These are phyloP conservation scores for Heterochromis multidens DNA, from an alignment of 2,113 vertebrate genomes.

Conservation along the genomic window DNA sequence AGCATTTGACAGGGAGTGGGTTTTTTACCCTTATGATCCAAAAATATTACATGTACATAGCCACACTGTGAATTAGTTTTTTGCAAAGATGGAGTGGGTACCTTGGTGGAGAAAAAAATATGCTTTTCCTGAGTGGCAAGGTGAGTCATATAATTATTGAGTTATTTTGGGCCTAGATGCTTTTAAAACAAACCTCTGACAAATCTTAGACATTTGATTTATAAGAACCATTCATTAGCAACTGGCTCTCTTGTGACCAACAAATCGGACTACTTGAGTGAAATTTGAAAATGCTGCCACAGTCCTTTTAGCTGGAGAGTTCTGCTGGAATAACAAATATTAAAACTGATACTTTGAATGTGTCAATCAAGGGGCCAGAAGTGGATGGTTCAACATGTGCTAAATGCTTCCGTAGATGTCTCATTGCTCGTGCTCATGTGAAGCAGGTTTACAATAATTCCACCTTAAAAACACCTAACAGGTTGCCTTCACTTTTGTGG, in stretches of 20 bases:
- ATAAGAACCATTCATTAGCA: conserved; percentile 64
- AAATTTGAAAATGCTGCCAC: conserved; percentile 23
- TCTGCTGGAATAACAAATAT: background rate
- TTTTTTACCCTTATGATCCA: conserved; percentile 52
- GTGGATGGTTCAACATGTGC: background rate
- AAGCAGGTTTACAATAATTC: background rate
- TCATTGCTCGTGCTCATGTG: background rate
- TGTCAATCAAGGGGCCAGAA: background rate
- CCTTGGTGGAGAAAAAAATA: conserved; percentile 45
- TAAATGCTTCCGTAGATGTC: background rate
- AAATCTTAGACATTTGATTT: conserved; percentile 64
- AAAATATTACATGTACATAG: conserved; percentile 69
- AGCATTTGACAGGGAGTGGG: conserved; percentile 62
- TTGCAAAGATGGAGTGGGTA: conserved; percentile 59
- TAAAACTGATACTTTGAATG: background rate
- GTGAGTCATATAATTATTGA: conserved; percentile 72
- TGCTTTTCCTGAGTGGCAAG: conserved; percentile 64
- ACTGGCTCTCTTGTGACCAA: conserved; percentile 28
- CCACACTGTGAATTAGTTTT: conserved; percentile 57
- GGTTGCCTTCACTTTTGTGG: background rate
- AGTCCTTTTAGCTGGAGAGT: background rate
- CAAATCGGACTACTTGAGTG: conserved; percentile 26
- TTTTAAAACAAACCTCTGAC: conserved; percentile 64
- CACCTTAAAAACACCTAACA: background rate
- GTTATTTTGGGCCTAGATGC: conserved; percentile 63